Percentiles rank a stretch among this genome's conserved stretches.
Conservation (phyloP, 2,888 invertebrate genomes). For the Nomada ferruginata region DNA sequence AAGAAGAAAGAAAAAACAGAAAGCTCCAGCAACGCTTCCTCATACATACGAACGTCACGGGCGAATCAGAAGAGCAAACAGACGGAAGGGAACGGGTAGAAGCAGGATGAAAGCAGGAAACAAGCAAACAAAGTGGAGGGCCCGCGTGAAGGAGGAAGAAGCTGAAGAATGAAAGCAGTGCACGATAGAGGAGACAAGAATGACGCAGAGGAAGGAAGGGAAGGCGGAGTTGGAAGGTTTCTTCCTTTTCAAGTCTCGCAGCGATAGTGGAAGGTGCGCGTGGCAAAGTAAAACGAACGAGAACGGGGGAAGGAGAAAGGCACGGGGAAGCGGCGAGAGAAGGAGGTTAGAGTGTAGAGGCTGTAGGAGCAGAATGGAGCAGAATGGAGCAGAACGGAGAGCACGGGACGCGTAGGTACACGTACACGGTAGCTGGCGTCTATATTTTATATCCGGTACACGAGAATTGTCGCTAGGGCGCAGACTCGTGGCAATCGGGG, state of each 20-base stretch:
- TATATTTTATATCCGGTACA: conserved; percentile 77
- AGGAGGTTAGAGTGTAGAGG: conserved; percentile 3
- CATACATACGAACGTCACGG: neutral
- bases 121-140: conserved; percentile 20
- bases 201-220: conserved; percentile 15
- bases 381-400: conserved; percentile 45
- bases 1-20: no score
- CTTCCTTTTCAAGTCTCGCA: conserved; percentile 64
- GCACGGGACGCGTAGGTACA: conserved; percentile 52
- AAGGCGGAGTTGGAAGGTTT: conserved; percentile 50
- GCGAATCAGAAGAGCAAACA: neutral
- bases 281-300: conserved; percentile 25
- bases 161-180: neutral
- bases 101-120: conserved; percentile 38
- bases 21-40: neutral
- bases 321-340: neutral
- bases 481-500: conserved; percentile 78
- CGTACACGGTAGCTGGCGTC: conserved; percentile 69
- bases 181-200: neutral
- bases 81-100: conserved; percentile 16
- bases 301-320: neutral
- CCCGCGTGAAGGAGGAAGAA: neutral
- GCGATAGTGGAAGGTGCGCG: conserved; percentile 41
- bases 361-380: conserved; percentile 18
- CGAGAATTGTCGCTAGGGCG: conserved; percentile 76